Conservation (phyloP, 2,113 vertebrate species). For the Nothocercus julius region DNA sequence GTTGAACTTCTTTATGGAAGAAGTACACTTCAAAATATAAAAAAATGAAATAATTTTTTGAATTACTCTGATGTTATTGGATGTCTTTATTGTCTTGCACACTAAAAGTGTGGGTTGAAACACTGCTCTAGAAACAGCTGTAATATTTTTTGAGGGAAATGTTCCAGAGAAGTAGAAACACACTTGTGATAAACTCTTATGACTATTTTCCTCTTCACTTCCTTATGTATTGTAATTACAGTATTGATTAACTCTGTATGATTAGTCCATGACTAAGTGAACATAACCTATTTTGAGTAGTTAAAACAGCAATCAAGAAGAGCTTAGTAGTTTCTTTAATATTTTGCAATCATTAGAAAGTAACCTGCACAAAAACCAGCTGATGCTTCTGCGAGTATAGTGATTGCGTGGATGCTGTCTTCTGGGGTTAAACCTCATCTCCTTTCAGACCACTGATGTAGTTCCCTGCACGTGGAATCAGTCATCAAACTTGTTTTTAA, state of each 20-base stretch:
- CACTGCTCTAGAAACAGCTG: constrained; percentile 38
- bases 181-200: constrained; percentile 72
- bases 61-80: constrained; percentile 3
- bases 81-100: background rate
- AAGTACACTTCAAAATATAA: background rate
- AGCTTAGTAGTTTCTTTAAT: background rate
- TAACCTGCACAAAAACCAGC: background rate
- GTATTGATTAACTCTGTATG: constrained; percentile 81
- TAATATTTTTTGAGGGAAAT: constrained; percentile 72
- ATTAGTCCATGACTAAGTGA: constrained; percentile 65
- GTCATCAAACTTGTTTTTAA: background rate
- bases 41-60: background rate
- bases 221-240: constrained; percentile 79
- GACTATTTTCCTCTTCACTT: constrained; percentile 74
- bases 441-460: background rate
- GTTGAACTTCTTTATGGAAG: background rate
- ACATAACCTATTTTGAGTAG: background rate
- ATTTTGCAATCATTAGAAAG: constrained; percentile 10
- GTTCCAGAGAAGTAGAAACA: constrained; percentile 72
- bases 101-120: background rate
- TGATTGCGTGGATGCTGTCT: background rate
- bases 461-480: background rate
- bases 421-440: background rate
- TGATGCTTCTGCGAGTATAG: background rate
- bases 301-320: constrained; percentile 20